Base-by-base conservation (phyloP, 1,140 invertebrate genomes). In the Antheraea pernyi region DNA sequence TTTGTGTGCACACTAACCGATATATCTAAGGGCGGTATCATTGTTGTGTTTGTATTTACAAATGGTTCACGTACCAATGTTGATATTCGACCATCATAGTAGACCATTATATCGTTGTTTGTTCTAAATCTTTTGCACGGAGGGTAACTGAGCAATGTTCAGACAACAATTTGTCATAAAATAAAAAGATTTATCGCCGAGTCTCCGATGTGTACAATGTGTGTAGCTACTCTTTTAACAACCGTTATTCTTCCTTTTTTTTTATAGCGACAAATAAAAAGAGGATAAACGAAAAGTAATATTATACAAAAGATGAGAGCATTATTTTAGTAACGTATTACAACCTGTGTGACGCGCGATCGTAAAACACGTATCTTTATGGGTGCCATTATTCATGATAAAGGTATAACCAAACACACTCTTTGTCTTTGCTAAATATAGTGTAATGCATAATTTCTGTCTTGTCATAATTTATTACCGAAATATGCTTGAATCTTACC, bases 121-220 rank as follows among this genome's bases (percentile, higher is more conserved):
- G 89, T 91, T 88, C 88, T 90, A 88, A 77, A 83, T 76, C 83
- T 82, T 82, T 91, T 86, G 86, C 86, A 73, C 73, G 19, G 80
- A 82, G 87, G 84, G 85, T 82, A 79, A 84, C 79, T 78, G 73
- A 73, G 74, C 80, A 73, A 73, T 75, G 72, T 76, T 80, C 81
- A 80, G 83, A 88, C 86, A 87, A 89, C 89, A 85, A 90, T 91
- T 90, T 91, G 88, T 91, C 86, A 91, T 91, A 91, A 90, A 91
- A 90, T 90, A 90, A 87, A 91, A 86, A 90, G 88, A 91, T 91
- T 91, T 91, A 91, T 91, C 76, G 83, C 79, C 75, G 68, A 67
- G 71, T 75, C 69, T 76, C 66, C 74, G 63, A 73, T 79, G 80
- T 83, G 82, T 81, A 82, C 78, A 86, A 82, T 85, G 77, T 76